Evolutionary conservation across 2,113 vertebrate species (phyloP), one percentile per base, ranked within the genome.

Genomic region (Archilochus colubris): DNA sequence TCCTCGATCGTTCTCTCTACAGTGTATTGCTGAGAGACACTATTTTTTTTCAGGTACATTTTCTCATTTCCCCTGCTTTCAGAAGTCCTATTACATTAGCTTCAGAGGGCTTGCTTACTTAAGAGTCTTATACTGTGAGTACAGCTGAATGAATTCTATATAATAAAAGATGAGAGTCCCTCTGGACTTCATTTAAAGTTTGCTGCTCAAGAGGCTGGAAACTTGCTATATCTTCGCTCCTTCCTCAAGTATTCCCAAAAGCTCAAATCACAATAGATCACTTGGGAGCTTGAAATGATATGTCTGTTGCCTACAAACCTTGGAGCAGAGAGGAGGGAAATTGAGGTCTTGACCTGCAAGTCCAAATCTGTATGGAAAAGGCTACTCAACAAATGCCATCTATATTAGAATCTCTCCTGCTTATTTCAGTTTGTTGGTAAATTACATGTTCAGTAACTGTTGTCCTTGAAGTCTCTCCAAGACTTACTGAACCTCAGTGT

Each of bases 261-360:
- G 80, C 73, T 94, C 92, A 93, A 86, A 48, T 68, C 76, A 91
- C 86, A 64, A 43, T 8, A 77, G 91, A 92, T 91, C 93, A 68
- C 90, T 53, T 79, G 80, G 91, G 84, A 95, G 63, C 81, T 87
- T 74, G 90, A 80, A 95, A 95, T 84, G 89, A 94, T 92, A 85
- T 19, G 81, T 95, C 76, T 93, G 76, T 86, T 93, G 69, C 87
- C 84, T 93, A 80, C 92, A 93, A 89, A 89, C 92, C 82, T 93
- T 76, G 84, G 77, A 95, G 82, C 77, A 86, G 78, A 95, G 76
- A 95, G 67, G 69, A 95, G 87, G 94, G 94, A 95, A 97, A 97
- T 94, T 96, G 97, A 95, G 92, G 96, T 97, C 96, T 90, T 80
- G 95, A 96, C 95, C 93, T 83, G 14, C 68, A 89, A 80, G 63